phyloP scores from a whole-genome alignment of 2,113 vertebrate genomes.

The Fukomys damarensis region DNA sequence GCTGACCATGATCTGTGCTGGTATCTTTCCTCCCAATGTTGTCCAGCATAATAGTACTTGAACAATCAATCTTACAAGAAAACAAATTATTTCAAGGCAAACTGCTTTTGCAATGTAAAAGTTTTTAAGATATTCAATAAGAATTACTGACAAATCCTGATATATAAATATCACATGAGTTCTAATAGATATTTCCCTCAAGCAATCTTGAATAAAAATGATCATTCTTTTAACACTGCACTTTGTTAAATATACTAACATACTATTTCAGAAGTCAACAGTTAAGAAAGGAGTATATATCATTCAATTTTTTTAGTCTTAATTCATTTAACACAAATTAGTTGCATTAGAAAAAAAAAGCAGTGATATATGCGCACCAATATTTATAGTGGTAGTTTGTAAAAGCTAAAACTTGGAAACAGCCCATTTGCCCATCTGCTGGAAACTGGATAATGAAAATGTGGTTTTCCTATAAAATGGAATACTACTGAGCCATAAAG shows the following conservation, averaged over 20 bases:
- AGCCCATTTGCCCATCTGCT: too few relatives aligned
- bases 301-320: not conserved
- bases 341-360: not conserved
- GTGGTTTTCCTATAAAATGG: too few relatives aligned
- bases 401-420: too few relatives aligned
- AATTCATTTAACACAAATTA: constrained; percentile 10
- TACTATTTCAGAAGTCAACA: not conserved
- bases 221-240: not conserved
- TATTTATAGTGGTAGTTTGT: too few relatives aligned
- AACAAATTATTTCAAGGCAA: constrained; percentile 48
- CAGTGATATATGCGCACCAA: too few relatives aligned
- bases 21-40: constrained; percentile 83
- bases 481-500: too few relatives aligned
- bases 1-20: constrained; percentile 82
- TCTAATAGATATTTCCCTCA: not conserved
- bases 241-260: not conserved
- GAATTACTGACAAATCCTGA: not conserved
- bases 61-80: constrained; percentile 88
- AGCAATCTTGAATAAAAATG: not conserved
- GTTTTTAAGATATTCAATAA: constrained; percentile 40
- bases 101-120: constrained; percentile 19
- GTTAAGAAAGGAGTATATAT: not conserved
- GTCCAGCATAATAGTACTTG: constrained; percentile 87
- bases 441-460: too few relatives aligned
- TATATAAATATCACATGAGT: not conserved